Conservation (phyloP, 2,888 invertebrate species). For the Cistogaster globosa region DNA sequence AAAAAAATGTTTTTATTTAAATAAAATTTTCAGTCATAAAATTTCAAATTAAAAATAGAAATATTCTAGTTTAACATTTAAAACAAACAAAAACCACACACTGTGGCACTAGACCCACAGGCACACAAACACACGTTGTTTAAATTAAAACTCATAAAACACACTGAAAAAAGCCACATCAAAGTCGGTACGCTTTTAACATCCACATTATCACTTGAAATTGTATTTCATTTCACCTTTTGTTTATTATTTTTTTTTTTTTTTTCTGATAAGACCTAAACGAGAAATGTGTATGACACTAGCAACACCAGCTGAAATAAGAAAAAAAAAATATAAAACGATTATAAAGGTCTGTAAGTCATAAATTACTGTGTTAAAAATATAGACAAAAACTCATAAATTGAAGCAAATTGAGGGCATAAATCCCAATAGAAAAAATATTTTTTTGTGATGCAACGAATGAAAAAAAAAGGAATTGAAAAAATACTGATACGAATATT, state of each 20-base stretch:
- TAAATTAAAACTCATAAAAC: slow-evolving; percentile 32
- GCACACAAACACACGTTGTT: not conserved
- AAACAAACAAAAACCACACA: not conserved
- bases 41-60: slow-evolving; percentile 22
- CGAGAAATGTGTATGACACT: slow-evolving; percentile 16
- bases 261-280: slow-evolving; percentile 41
- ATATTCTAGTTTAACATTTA: slow-evolving; percentile 22
- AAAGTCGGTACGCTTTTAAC: slow-evolving; percentile 23
- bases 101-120: not conserved
- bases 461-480: not conserved
- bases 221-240: slow-evolving; percentile 13
- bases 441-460: not conserved
- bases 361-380: slow-evolving; percentile 31
- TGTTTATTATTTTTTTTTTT: not conserved
- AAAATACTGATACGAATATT: slow-evolving; percentile 3
- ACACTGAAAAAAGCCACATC: slow-evolving; percentile 34
- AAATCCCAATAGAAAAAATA: not conserved
- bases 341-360: slow-evolving; percentile 41
- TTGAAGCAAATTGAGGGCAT: slow-evolving; percentile 32
- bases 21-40: slow-evolving; percentile 13
- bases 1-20: not conserved
- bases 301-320: not conserved
- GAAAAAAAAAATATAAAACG: slow-evolving; percentile 2
- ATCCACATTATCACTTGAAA: slow-evolving; percentile 35
- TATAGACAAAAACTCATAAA: slow-evolving; percentile 12